These are phyloP conservation scores for Anaspis maculata DNA, from an alignment of 2,888 invertebrate genomes.

Conservation along the genomic window DNA sequence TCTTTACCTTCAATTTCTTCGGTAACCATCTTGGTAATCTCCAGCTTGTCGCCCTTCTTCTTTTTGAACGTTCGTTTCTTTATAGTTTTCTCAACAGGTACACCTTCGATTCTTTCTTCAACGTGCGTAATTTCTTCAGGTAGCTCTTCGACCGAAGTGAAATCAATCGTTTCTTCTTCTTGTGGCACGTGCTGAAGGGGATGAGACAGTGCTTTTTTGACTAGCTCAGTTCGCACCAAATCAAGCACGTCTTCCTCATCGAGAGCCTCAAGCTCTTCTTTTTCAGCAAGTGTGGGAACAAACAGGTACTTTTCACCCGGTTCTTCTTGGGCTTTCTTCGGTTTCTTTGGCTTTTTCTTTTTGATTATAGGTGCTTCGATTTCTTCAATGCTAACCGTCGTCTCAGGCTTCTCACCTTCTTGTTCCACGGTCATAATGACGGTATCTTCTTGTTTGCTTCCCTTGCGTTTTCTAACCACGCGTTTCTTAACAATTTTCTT, in stretches of 20 bases:
- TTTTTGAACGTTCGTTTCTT: constrained; percentile 30
- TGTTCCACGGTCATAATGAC: constrained; percentile 29
- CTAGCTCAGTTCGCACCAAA: constrained; percentile 30
- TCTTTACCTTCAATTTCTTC: constrained; percentile 31
- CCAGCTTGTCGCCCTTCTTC: constrained; percentile 32
- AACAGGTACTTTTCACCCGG: constrained; percentile 27
- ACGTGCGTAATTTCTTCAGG: constrained; percentile 20
- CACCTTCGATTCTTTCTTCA: constrained; percentile 26
- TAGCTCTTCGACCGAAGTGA: constrained; percentile 23
- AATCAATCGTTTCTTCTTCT: constrained; percentile 27
- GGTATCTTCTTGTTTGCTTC: constrained; percentile 32
- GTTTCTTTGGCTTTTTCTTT: constrained; percentile 25
- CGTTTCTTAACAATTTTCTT: constrained; percentile 32
- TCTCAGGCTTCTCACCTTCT: constrained; percentile 30
- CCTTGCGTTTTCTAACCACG: constrained; percentile 34
- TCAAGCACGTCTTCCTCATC: constrained; percentile 29
- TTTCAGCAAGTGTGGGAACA: constrained; percentile 31
- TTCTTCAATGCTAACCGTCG: constrained; percentile 36
- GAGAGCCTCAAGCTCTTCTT: constrained; percentile 18
- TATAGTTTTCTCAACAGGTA: constrained; percentile 28
- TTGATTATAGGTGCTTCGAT: constrained; percentile 18
- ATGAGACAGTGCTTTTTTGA: constrained; percentile 31
- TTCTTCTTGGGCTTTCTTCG: constrained; percentile 20
- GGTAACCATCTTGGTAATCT: constrained; percentile 43
- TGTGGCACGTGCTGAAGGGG: constrained; percentile 32